These are phyloP conservation scores for Eonycteris spelaea DNA, from an alignment of 2,113 vertebrate species.

Conservation along the genomic window DNA sequence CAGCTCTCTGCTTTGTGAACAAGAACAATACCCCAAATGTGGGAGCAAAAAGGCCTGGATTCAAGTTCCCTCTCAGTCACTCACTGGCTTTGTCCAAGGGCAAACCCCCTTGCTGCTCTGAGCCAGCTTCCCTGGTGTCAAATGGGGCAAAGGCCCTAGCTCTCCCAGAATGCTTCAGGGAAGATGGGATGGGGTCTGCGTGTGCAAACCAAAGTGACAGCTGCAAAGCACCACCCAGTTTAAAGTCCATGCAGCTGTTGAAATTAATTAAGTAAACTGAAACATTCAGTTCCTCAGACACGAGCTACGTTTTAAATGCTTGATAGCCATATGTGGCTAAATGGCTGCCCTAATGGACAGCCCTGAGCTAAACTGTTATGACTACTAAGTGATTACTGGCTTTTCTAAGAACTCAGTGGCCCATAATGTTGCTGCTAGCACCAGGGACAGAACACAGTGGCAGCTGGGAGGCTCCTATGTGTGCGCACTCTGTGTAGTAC, in stretches of 20 bases:
- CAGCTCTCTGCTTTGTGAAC: neutral
- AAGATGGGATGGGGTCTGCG: too few relatives aligned
- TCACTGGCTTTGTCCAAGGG: neutral
- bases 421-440: neutral
- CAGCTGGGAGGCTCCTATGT: neutral
- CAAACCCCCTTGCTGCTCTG: neutral
- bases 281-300: neutral
- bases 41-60: neutral
- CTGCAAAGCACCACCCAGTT: neutral
- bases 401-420: neutral
- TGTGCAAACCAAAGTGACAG: neutral
- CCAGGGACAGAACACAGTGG: neutral
- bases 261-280: neutral
- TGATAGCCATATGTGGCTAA: neutral
- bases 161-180: neutral
- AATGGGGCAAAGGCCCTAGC: neutral
- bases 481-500: neutral
- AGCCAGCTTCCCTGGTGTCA: neutral
- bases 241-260: neutral
- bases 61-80: neutral
- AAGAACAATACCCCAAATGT: neutral
- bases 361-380: neutral
- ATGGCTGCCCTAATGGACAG: neutral
- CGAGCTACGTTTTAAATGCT: neutral
- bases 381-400: neutral